A percentile compares a stretch with the other conserved stretches of the same genome.
Evolutionary conservation across 2,113 vertebrate species (phyloP).

Genomic region (Hiodon tergisus): DNA sequence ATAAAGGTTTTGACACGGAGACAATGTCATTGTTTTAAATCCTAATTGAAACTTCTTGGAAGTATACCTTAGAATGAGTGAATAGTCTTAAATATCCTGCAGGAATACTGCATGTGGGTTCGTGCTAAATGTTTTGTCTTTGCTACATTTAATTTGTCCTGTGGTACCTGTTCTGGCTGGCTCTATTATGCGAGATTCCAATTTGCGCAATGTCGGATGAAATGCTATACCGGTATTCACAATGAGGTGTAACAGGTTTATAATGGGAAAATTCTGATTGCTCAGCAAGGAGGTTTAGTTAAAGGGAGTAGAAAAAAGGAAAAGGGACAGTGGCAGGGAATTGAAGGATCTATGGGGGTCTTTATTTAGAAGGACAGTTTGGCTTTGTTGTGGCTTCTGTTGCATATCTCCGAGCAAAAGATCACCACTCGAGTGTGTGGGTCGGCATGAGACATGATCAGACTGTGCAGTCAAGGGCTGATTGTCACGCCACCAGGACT

Average conservation of each 20-base stretch:
- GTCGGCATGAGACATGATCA: slow-evolving; percentile 53
- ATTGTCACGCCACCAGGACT: slow-evolving; percentile 40
- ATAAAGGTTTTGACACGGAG: no score
- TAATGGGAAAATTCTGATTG: neutral
- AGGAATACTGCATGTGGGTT: neutral
- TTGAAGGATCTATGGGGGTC: no score
- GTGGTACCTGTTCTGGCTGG: slow-evolving; percentile 37
- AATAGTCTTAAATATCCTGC: neutral
- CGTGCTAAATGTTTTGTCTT: neutral
- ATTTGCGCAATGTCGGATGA: slow-evolving; percentile 20
- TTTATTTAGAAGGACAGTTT: slow-evolving; percentile 24
- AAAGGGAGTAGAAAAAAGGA: neutral
- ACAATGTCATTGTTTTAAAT: neutral
- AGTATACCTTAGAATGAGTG: neutral
- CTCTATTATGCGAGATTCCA: slow-evolving; percentile 24
- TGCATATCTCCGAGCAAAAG: slow-evolving; percentile 41
- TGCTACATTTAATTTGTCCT: slow-evolving; percentile 26
- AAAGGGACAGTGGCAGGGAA: neutral
- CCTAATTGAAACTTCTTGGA: neutral
- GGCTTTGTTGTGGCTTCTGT: slow-evolving; percentile 42
- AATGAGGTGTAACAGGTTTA: neutral
- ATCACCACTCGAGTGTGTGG: slow-evolving; percentile 32
- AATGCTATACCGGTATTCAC: neutral
- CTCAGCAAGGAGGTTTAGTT: neutral
- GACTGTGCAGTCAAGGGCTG: slow-evolving; percentile 42